Percentiles rank a stretch among this genome's conserved stretches.
These are phyloP conservation scores for Agrochola lychnidis DNA, from an alignment of 2,888 invertebrate species.

Conservation along the genomic window DNA sequence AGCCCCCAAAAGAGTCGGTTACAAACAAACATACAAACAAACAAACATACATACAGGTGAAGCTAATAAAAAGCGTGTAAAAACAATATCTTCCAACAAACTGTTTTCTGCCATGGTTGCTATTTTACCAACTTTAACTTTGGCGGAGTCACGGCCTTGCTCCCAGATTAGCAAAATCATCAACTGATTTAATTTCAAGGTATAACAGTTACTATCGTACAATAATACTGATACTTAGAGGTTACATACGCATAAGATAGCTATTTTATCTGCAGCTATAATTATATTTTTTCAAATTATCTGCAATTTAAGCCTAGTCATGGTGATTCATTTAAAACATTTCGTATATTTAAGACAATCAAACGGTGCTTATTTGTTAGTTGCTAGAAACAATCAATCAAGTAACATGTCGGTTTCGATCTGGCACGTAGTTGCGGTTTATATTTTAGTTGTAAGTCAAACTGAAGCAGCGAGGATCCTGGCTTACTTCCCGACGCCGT, in stretches of 20 bases:
- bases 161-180: background rate
- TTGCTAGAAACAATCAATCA: background rate
- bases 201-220: no score
- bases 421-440: background rate
- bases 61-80: no score
- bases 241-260: background rate
- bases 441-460: slow-evolving; percentile 8
- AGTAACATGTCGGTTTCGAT: slow-evolving; percentile 11
- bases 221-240: no score
- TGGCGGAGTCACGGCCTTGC: background rate
- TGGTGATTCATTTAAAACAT: background rate
- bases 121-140: background rate
- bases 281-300: background rate
- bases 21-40: no score
- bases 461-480: slow-evolving; percentile 65
- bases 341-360: background rate
- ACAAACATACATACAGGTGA: no score
- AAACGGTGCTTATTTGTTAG: background rate
- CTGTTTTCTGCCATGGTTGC: no score
- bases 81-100: no score
- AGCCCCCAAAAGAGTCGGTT: no score
- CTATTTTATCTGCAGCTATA: background rate
- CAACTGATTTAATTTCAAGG: no score
- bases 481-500: slow-evolving; percentile 77
- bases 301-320: background rate